Conservation (phyloP, 2,113 vertebrate genomes). For the Ifrita kowaldi region DNA sequence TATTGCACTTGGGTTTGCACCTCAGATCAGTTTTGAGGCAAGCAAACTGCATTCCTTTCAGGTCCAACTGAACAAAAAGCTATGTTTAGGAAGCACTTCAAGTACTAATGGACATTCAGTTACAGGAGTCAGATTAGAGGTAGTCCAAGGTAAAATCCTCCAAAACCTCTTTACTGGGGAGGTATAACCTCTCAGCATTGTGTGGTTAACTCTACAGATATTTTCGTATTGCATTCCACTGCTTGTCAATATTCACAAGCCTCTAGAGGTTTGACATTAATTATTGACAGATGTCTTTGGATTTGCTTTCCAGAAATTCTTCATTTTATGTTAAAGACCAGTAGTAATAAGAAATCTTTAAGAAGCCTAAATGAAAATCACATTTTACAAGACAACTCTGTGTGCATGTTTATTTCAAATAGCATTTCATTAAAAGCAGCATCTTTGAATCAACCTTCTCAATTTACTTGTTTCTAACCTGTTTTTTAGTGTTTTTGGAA, state of each 20-base stretch:
- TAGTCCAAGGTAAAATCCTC: not conserved
- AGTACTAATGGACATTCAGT: not conserved
- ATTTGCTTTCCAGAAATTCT: not conserved
- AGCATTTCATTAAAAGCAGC: not conserved
- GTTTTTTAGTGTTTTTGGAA: not conserved
- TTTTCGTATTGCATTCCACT: not conserved
- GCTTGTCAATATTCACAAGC: not conserved
- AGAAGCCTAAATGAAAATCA: not conserved
- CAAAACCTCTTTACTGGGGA: not conserved
- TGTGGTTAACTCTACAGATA: not conserved
- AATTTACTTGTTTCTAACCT: not conserved
- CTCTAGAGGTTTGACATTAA: not conserved
- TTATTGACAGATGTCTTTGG: not conserved
- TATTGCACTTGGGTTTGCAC: not conserved
- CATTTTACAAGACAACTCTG: not conserved
- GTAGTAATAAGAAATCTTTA: not conserved
- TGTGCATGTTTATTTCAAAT: not conserved
- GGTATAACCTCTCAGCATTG: not conserved
- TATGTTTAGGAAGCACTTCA: not conserved
- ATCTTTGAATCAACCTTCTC: not conserved
- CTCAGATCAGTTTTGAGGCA: not conserved
- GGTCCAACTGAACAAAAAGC: not conserved
- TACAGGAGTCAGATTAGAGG: not conserved
- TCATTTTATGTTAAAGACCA: not conserved
- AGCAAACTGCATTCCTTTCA: not conserved